Evolutionary conservation across 23 tunicate species (phyloP), one percentile per base, ranked within the genome.

Genomic region (Halocynthia roretzi): DNA sequence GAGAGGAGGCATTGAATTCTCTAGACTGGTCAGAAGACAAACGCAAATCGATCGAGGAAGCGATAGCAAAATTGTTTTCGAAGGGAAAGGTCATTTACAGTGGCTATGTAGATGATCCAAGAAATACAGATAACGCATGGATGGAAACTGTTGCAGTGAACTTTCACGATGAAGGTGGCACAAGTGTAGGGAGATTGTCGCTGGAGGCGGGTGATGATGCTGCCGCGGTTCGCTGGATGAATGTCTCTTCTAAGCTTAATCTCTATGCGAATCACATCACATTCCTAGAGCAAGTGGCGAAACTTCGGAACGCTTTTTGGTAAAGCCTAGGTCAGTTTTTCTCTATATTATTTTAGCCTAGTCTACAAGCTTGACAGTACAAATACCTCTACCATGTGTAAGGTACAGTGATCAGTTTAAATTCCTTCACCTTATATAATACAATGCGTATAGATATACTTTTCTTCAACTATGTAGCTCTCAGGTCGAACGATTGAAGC

Each of bases 101-200:
- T 62, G 99, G 99, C 0, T 84, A 85, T 56, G 95, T 94, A 6
- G 95, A 94, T 54, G 99, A 94, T 67, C 95, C 90, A 8, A 53
- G 99, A 20, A 94, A 94, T 70, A 94, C 99, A 9, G 99, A 94
- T 61, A 94, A 94, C 53, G 87, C 91, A 5, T 94, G 99, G 99
- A 94, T 94, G 95, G 99, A 94, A 67, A 94, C 95, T 50, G 87
- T 82, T 66, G 98, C 98, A 8, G 76, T 82, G 48, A 94, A 88
- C 74, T 94, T 88, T 58, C 99, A 94, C 54, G 99, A 94, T 51
- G 95, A 94, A 20, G 66, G 58, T 20, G 98, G 98, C 53, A 76
- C 53, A 62, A 80, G 93, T 55, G 88, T 77, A 15, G 98, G 80
- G 6, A 44, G 51, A 19, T 71, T 93, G 44, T 86, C 93, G 17